Evolutionary conservation across 37 sponge, comb jelly and placozoan species (phyloP).

Genomic region (Spongilla lacustris): DNA sequence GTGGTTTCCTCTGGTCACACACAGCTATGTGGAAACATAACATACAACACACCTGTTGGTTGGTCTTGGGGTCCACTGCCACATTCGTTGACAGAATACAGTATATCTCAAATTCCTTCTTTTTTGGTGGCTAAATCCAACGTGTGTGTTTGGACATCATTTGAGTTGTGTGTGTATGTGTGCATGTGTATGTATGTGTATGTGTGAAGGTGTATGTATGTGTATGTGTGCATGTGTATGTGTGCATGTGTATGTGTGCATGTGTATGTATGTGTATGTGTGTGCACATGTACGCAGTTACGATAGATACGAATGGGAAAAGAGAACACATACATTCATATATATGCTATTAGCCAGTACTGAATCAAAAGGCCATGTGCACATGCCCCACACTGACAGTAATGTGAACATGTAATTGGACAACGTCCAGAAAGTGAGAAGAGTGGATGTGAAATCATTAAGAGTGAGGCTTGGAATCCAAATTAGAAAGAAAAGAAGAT

Average conservation of each 20-base stretch:
- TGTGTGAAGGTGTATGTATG: background rate
- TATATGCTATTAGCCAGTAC: too few relatives aligned
- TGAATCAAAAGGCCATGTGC: too few relatives aligned
- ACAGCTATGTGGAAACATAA: background rate
- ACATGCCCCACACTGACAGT: background rate
- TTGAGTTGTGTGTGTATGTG: background rate
- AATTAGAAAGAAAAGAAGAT: too few relatives aligned
- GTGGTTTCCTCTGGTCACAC: background rate
- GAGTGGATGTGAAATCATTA: background rate
- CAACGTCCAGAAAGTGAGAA: background rate
- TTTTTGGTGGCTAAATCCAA: background rate
- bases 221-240: background rate
- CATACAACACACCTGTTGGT: slow-evolving; percentile 37
- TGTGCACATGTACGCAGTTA: too few relatives aligned
- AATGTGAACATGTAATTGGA: background rate
- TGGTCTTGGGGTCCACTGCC: slow-evolving; percentile 57
- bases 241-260: background rate
- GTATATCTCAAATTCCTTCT: slow-evolving; percentile 52
- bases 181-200: background rate
- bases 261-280: background rate
- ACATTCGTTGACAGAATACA: slow-evolving; percentile 68
- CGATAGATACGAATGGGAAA: too few relatives aligned
- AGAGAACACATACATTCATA: too few relatives aligned
- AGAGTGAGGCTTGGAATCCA: too few relatives aligned
- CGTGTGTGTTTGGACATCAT: too few relatives aligned